phyloP scores from a whole-genome alignment of 1,140 invertebrate genomes.

The Drosophila subobscura region DNA sequence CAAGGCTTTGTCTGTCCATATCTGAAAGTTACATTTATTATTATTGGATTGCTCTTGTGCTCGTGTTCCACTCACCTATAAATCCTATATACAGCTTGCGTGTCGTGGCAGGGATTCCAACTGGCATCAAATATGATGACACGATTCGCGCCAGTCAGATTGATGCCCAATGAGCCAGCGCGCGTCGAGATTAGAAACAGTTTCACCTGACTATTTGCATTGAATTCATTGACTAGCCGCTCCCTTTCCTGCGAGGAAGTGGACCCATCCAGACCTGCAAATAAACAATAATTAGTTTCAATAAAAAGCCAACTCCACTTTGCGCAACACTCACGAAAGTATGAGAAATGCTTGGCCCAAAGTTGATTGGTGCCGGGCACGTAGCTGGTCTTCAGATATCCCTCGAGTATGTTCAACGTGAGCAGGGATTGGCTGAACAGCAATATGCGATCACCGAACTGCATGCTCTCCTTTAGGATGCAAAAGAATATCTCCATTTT shows the following conservation, averaged over 20 bases:
- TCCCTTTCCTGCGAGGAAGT: conserved; percentile 97
- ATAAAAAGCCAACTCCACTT: neutral
- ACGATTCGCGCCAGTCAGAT: conserved; percentile 97
- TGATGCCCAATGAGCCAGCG: conserved; percentile 98
- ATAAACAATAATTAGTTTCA: neutral
- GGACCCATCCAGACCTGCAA: conserved; percentile 94
- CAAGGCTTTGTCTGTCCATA: conserved; percentile 98
- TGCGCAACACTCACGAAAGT: conserved; percentile 91
- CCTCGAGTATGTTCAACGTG: conserved; percentile 98
- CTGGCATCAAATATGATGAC: conserved; percentile 99
- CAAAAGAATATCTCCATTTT: conserved; percentile 98
- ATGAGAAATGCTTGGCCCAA: conserved; percentile 95
- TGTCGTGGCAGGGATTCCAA: conserved; percentile 99
- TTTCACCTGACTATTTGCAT: conserved; percentile 93
- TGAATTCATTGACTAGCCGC: conserved; percentile 98
- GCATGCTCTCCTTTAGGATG: conserved; percentile 95
- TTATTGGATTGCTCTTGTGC: no score
- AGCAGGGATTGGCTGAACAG: conserved; percentile 98
- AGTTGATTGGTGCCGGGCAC: conserved; percentile 90
- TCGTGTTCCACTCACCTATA: conserved; percentile 87
- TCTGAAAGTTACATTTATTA: conserved; percentile 27
- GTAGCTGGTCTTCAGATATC: conserved; percentile 92
- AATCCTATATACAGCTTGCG: conserved; percentile 98
- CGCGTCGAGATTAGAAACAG: conserved; percentile 98
- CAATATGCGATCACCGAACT: conserved; percentile 94